Evolutionary conservation across 2,888 invertebrate genomes (phyloP).

Genomic region (Elmis aenea): DNA sequence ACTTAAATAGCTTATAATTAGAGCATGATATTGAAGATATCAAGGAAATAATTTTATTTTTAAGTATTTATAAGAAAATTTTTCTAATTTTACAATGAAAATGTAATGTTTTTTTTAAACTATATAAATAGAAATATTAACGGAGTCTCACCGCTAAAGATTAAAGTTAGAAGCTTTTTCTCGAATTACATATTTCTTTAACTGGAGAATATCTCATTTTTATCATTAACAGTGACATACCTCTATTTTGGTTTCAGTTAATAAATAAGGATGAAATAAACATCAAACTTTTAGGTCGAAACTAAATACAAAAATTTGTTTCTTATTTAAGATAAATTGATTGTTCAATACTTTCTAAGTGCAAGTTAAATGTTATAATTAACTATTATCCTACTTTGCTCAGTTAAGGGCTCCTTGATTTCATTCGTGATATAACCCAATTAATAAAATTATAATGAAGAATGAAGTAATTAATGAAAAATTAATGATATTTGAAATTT

Average conservation of each 20-base stretch:
- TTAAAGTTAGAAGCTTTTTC: conserved; percentile 61
- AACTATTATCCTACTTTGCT: conserved; percentile 46
- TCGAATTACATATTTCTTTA: conserved; percentile 52
- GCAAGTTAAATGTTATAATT: conserved; percentile 49
- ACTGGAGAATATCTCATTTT: conserved; percentile 54
- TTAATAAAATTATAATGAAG: conserved; percentile 52
- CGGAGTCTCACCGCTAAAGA: conserved; percentile 45
- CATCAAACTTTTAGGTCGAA: conserved; percentile 50
- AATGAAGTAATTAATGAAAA: conserved; percentile 38
- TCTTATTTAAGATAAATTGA: conserved; percentile 46
- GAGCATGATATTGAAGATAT: conserved; percentile 50
- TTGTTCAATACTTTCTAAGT: conserved; percentile 46
- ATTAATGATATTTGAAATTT: conserved; percentile 34
- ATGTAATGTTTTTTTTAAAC: conserved; percentile 62
- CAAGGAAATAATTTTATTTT: conserved; percentile 36
- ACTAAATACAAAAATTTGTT: conserved; percentile 50
- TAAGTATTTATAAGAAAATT: conserved; percentile 37
- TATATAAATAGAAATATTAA: conserved; percentile 57
- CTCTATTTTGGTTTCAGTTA: conserved; percentile 49
- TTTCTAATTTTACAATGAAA: conserved; percentile 60
- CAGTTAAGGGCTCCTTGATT: conserved; percentile 58
- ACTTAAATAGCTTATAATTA: conserved; percentile 44
- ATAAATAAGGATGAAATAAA: conserved; percentile 47
- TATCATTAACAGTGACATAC: conserved; percentile 65
- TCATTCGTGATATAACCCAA: conserved; percentile 54